phyloP scores from a whole-genome alignment of 2,797 vertebrate genomes.

The Ispidina lecontei region DNA sequence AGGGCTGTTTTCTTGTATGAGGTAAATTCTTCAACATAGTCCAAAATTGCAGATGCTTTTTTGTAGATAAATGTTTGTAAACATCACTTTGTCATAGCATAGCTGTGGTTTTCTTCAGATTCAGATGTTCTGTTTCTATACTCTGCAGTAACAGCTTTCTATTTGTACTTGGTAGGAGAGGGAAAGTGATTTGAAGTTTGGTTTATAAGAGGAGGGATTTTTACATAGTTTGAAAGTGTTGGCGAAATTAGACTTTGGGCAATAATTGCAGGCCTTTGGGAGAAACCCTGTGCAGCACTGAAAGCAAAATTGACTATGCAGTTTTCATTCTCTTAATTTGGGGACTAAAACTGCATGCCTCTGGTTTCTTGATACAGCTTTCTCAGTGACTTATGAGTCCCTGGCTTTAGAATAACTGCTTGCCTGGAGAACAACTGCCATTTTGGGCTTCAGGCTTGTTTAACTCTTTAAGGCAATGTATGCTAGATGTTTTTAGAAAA shows the following conservation, averaged over 20 bases:
- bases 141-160: conserved; percentile 23
- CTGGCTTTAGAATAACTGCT: background rate
- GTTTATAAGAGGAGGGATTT: background rate
- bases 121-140: background rate
- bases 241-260: background rate
- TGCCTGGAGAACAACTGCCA: background rate
- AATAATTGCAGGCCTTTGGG: background rate
- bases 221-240: background rate
- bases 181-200: conserved; percentile 40
- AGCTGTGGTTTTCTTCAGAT: background rate
- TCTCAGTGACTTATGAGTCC: background rate
- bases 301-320: background rate
- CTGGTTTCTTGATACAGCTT: background rate
- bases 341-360: background rate
- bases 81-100: background rate
- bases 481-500: background rate
- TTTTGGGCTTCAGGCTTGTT: background rate
- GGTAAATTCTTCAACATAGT: background rate
- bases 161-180: background rate
- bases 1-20: background rate
- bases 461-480: background rate
- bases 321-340: background rate
- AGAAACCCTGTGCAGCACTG: background rate
- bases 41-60: background rate
- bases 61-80: background rate